Conservation (phyloP, 53 echinoderm and acorn worm genomes). For the Paelopatides confundens region DNA sequence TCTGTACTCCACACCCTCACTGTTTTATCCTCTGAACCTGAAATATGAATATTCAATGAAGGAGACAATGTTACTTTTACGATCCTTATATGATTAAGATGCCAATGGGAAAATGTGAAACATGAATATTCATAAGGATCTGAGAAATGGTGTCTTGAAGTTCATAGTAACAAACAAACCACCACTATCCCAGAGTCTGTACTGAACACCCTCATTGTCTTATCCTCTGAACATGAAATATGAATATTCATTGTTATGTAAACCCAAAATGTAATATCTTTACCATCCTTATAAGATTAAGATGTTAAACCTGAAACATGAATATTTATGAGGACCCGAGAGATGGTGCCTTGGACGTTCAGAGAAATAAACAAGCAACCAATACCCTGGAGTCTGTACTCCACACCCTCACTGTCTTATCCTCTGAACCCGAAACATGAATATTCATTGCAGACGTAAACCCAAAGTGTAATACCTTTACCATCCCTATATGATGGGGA, state of each 20-base stretch:
- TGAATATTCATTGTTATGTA: too few relatives aligned
- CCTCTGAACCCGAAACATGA: slow-evolving; percentile 77
- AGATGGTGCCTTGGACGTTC: slow-evolving; percentile 87
- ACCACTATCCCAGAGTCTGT: slow-evolving; percentile 80
- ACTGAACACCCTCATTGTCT: slow-evolving; percentile 88
- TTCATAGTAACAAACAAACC: slow-evolving; percentile 81
- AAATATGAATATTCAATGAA: background rate
- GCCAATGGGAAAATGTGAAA: too few relatives aligned
- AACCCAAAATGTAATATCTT: too few relatives aligned
- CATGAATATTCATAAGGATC: too few relatives aligned
- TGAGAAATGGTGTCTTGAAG: slow-evolving; percentile 85
- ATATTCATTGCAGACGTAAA: too few relatives aligned
- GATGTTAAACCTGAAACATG: too few relatives aligned
- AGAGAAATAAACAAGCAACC: slow-evolving; percentile 76
- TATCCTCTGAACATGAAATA: slow-evolving; percentile 83
- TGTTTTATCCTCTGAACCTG: slow-evolving; percentile 89
- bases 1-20: slow-evolving; percentile 92
- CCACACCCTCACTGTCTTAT: slow-evolving; percentile 90
- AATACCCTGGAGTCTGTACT: slow-evolving; percentile 80
- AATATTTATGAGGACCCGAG: slow-evolving; percentile 80
- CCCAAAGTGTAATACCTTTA: too few relatives aligned
- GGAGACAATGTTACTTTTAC: too few relatives aligned
- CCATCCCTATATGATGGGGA: too few relatives aligned
- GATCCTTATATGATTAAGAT: too few relatives aligned
- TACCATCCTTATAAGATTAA: too few relatives aligned